Evolutionary conservation across 2,797 vertebrate genomes (phyloP), one percentile per base, ranked within the genome.

Genomic region (Bovichtus diacanthus): DNA sequence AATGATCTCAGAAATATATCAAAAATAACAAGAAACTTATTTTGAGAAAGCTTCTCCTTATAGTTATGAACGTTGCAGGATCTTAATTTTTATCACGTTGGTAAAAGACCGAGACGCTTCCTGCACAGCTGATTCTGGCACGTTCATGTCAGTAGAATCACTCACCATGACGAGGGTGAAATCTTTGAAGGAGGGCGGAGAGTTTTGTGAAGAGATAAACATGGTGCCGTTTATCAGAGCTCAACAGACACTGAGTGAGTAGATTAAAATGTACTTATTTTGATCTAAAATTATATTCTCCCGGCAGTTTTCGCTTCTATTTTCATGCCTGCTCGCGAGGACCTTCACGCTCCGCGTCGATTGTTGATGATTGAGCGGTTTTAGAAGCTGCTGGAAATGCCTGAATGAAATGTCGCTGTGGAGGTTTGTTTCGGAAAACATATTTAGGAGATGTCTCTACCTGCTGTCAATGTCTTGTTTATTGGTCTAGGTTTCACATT

Each of bases 191-290:
- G 55, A 78, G 1, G 82, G 68, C 8, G 72, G 13, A 1, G 85
- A 71, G 41, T 72, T 87, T 75, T 84, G 85, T 19, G 83, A 94
- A 76, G 97, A 88, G 93, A 98, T 94, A 94, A 98, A 99, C 98
- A 98, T 98, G 95, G 84, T 36, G 58, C 2, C 19, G 59, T 59
- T 54, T 2, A n/a, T 11, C 41, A 36, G 5, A 56, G 21, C 0
- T 11, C 16, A 15, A 62, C 1, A 2, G 13, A 0, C 19, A 18
- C n/a, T 0, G 15, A 43, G 16, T 0, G 6, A 19, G 4, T 34
- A 46, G 3, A 31, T 21, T 65, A 18, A 9, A 18, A 10, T 47
- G 10, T 9, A 27, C 21, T 15, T 51, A 27, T 21, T 4, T 23
- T 0, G n/a, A 34, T 4, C 4, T 3, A 19, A 31, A 62, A 15